A percentile compares a stretch with the other conserved stretches of the same genome.
Conservation (phyloP, 2,888 invertebrate species). For the Stenotaenia linearis region DNA sequence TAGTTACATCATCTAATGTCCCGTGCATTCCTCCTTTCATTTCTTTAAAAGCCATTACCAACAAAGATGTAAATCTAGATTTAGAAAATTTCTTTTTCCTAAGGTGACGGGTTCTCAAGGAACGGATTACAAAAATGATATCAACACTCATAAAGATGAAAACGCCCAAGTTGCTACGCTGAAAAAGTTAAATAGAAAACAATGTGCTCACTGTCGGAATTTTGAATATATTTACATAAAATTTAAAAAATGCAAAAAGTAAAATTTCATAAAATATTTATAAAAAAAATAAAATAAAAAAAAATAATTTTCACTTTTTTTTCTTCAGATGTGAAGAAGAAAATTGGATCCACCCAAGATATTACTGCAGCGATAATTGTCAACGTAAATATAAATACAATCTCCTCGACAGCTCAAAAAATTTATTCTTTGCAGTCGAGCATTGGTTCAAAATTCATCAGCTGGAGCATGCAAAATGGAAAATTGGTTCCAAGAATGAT, state of each 20-base stretch:
- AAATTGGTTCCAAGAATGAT: too few relatives aligned
- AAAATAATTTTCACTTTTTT: background rate
- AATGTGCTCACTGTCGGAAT: background rate
- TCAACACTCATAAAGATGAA: background rate
- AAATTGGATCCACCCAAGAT: background rate
- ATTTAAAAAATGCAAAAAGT: background rate
- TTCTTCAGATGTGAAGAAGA: background rate
- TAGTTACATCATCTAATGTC: too few relatives aligned
- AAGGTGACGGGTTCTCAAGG: too few relatives aligned
- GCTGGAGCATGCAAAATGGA: background rate
- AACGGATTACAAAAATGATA: background rate
- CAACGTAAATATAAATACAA: background rate
- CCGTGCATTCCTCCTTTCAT: too few relatives aligned
- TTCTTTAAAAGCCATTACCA: too few relatives aligned
- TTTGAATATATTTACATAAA: background rate
- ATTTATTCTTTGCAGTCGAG: background rate
- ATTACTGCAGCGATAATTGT: background rate
- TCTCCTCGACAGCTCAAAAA: too few relatives aligned
- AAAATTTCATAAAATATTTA: background rate
- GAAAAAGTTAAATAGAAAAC: background rate
- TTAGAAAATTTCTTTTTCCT: too few relatives aligned
- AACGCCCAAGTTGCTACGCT: background rate
- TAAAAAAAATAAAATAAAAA: background rate
- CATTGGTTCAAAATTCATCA: background rate
- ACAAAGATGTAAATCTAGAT: too few relatives aligned